phyloP scores from a whole-genome alignment of 1,140 invertebrate genomes.

The Drosophila bocki region DNA sequence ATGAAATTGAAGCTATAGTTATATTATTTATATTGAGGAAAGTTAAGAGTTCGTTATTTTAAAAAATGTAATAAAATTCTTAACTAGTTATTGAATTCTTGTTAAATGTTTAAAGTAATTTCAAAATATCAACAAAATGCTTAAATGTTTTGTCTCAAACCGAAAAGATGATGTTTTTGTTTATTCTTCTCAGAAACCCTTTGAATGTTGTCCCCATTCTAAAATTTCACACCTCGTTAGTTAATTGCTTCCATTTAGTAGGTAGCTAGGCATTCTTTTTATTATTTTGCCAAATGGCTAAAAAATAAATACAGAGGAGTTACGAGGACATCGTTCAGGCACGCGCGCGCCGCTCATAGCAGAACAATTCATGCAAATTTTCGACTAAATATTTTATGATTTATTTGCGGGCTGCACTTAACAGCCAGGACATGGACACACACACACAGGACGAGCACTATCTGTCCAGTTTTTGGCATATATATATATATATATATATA shows the following conservation, averaged over 20 bases:
- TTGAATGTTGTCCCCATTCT: not conserved
- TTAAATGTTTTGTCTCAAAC: too few relatives aligned
- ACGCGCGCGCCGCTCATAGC: slow-evolving; percentile 5
- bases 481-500: not conserved
- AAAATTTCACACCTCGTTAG: not conserved
- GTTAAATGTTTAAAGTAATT: not conserved
- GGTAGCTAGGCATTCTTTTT: not conserved
- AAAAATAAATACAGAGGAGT: slow-evolving; percentile 12
- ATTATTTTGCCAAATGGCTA: not conserved
- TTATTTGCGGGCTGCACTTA: slow-evolving; percentile 64
- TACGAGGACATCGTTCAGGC: slow-evolving; percentile 21
- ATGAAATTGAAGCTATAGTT: not conserved
- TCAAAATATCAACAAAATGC: not conserved
- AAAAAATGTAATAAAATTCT: not conserved
- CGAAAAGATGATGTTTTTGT: not conserved
- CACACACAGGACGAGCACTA: slow-evolving; percentile 22
- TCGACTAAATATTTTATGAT: slow-evolving; percentile 64
- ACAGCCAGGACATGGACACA: slow-evolving; percentile 42
- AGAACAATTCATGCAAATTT: slow-evolving; percentile 51
- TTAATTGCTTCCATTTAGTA: not conserved
- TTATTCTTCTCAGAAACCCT: not conserved
- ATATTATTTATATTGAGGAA: not conserved
- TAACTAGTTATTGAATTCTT: not conserved
- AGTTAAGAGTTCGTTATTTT: not conserved
- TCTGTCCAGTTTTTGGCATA: slow-evolving; percentile 41